Evolutionary conservation across 2,797 vertebrate species (phyloP), one percentile per base, ranked within the genome.

Genomic region (Carcharodon carcharias): DNA sequence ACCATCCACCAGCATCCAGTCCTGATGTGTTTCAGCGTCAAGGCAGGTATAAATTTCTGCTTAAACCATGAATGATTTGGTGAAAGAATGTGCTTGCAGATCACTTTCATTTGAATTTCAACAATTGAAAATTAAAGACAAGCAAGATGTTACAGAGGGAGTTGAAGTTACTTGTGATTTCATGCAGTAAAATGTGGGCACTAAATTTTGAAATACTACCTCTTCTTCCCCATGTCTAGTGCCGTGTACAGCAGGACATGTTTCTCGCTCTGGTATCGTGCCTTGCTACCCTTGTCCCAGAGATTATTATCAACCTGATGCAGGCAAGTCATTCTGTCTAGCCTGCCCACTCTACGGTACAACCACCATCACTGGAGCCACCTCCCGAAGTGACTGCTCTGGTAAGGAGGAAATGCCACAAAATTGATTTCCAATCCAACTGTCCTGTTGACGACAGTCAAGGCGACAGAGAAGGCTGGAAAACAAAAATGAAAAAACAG

Each of bases 321-420:
- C 98, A 0, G 99, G 99, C 2, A 99, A 99, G 96, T 99, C 99
- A 67, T 99, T 99, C 97, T 99, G 99, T 97, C 98, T 99, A 40
- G 98, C 99, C 96, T 99, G 99, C 96, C 99, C 99, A 6, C 99
- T 99, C 97, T 99, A 99, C 65, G 99, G 99, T 96, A 99, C 99
- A 96, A 99, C 99, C 87, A 98, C 98, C 0, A 94, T 98, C 58
- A 98, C 96, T 0, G 99, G 99, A 80, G 98, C 99, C 28, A 99
- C 98, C 96, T 99, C 98, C 96, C 99, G 99, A 96, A 98, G 99
- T 94, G 98, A 99, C 97, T 99, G 99, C 97, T 99, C 99, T 97
- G 99, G 99, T 99, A 98, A 97, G 99, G 40, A 87, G 56, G 16
- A 82, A 40, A 35, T 40, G 35, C 12, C 54, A 61, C 18, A 31